Evolutionary conservation across 2,113 vertebrate genomes (phyloP), one percentile per base, ranked within the genome.

Genomic region (Rhizomys pruinosus): DNA sequence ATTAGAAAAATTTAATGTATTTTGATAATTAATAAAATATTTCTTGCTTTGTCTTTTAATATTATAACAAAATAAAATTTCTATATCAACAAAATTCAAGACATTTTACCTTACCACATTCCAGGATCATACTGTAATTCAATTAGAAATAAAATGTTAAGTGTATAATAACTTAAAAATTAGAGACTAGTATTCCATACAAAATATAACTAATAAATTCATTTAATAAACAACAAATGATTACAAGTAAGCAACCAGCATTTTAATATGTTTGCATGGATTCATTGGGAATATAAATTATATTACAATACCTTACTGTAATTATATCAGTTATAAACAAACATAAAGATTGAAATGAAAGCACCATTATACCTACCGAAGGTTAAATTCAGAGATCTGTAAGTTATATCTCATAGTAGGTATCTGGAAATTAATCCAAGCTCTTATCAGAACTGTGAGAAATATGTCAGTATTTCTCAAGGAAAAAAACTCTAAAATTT

Each of bases 21-120:
- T 85, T 92, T 72, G 68, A 59, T 93, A 85, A 81, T 78, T 82
- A 68, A 76, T 69, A 73, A 74, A 89, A 72, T 78, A 61, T 37
- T 87, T 91, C 29, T 89, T 42, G 15, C 11, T 59, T 89, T 44
- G 19, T n/a, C 72, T n/a, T 86, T 82, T 81, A 34, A 76, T 76
- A 68, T 79, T 69, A 32, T 34, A 84, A n/a, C n/a, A n/a, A n/a
- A n/a, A n/a, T n/a, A n/a, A n/a, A n/a, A n/a, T n/a, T 42, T 93
- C 63, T 22, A n/a, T 4, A 7, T 11, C 10, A 76, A 59, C n/a
- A 69, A 89, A 61, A 59, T 39, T 39, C 23, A 7, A 5, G 6
- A 19, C 68, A 32, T 61, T n/a, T n/a, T n/a, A n/a, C n/a, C n/a
- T n/a, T 79, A 61, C 2, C 8, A 63, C 71, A 27, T 34, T 64